phyloP scores from a whole-genome alignment of 2,888 invertebrate species.

The Drosophila anomalipes region DNA sequence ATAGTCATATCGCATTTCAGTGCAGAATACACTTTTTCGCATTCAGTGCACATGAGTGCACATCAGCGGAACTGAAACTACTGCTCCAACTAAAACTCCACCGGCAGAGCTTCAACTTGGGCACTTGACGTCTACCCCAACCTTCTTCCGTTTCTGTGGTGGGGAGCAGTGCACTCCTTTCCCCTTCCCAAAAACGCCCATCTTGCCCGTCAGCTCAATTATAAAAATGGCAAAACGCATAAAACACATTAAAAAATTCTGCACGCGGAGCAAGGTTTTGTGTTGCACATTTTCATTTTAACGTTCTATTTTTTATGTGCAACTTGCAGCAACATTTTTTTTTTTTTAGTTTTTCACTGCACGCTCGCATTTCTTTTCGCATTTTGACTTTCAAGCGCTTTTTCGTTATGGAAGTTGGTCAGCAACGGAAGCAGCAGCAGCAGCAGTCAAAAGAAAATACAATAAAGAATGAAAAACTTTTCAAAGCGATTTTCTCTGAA shows the following conservation, averaged over 20 bases:
- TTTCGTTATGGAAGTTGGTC: conserved; percentile 38
- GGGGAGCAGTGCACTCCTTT: neutral
- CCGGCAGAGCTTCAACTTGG: conserved; percentile 26
- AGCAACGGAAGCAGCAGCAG: neutral
- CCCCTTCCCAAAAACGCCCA: neutral
- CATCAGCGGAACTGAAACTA: conserved; percentile 34
- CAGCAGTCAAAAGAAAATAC: conserved; percentile 29
- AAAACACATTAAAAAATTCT: conserved; percentile 77
- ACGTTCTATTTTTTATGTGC: conserved; percentile 55
- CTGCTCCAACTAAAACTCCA: conserved; percentile 25
- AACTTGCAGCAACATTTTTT: conserved; percentile 57
- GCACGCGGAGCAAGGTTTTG: conserved; percentile 69
- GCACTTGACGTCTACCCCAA: conserved; percentile 2
- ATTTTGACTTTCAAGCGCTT: conserved; percentile 46
- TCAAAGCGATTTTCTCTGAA: conserved; percentile 21
- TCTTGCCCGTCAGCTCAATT: conserved; percentile 69
- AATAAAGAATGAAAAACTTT: conserved; percentile 43
- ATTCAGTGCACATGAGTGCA: conserved; percentile 76
- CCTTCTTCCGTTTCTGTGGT: neutral
- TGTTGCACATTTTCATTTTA: conserved; percentile 64
- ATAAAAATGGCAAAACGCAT: conserved; percentile 78
- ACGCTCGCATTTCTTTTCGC: conserved; percentile 32
- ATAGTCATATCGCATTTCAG: conserved; percentile 66
- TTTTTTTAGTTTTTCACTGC: conserved; percentile 27
- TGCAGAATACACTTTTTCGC: conserved; percentile 63